A percentile compares a stretch with the other conserved stretches of the same genome.
These are phyloP conservation scores for Cephalopterus ornatus DNA, from an alignment of 2,113 vertebrate species.

Conservation along the genomic window DNA sequence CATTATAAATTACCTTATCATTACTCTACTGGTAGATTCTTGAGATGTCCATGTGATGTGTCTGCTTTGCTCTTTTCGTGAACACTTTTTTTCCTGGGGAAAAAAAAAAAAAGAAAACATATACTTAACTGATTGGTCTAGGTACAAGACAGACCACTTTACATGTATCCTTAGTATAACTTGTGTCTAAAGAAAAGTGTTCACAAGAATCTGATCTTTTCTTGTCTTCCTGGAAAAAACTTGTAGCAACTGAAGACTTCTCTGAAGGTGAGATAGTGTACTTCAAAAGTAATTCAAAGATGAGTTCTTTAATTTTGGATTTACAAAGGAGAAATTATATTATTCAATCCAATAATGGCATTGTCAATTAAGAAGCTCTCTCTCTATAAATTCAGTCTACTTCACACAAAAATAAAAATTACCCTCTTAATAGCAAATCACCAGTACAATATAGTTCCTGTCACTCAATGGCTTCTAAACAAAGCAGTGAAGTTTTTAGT, in stretches of 20 bases:
- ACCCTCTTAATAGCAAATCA: not conserved
- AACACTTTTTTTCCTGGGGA: not conserved
- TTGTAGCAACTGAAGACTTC: not conserved
- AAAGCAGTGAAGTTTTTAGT: not conserved
- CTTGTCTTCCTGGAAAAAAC: not conserved
- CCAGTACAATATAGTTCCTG: not conserved
- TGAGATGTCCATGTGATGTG: not conserved
- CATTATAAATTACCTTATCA: not conserved
- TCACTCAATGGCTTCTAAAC: not conserved
- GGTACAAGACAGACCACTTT: not conserved
- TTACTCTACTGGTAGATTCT: not conserved
- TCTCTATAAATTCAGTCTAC: not conserved
- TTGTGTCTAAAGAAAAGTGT: not conserved
- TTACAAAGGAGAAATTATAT: not conserved
- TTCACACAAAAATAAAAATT: not conserved
- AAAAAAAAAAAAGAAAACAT: rapidly evolving
- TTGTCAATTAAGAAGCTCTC: not conserved
- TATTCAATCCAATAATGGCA: not conserved
- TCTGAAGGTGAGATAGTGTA: not conserved
- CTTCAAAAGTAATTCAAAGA: not conserved
- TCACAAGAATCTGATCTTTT: not conserved
- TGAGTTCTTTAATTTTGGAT: not conserved
- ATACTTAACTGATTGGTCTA: not conserved
- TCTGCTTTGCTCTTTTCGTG: not conserved
- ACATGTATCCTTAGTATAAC: not conserved